Conservation (phyloP, 2,113 vertebrate genomes). For the Notechis scutatus region DNA sequence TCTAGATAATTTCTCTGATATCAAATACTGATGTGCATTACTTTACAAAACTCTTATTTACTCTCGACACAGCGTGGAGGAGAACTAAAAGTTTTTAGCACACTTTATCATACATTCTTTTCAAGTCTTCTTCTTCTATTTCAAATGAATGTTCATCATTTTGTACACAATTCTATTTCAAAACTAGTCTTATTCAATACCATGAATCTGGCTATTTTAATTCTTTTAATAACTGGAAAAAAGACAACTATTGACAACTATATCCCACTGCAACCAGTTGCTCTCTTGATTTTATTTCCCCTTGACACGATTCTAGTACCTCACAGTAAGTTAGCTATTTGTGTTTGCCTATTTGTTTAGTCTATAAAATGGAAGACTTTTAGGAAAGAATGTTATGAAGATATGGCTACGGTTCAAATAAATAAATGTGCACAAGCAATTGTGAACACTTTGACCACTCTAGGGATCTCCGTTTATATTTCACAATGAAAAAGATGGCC, state of each 20-base stretch:
- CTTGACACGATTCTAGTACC: neutral
- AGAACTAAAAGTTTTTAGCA: neutral
- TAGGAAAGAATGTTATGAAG: neutral
- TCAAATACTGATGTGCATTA: neutral
- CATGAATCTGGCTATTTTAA: neutral
- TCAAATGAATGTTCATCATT: neutral
- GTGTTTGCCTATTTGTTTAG: neutral
- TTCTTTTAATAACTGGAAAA: neutral
- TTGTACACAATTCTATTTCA: neutral
- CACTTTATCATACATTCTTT: neutral
- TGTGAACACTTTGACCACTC: neutral
- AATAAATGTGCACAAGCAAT: neutral
- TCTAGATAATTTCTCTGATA: neutral
- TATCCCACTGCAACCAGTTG: neutral
- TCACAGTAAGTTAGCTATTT: neutral
- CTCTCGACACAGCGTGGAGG: too few relatives aligned
- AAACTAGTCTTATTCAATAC: neutral
- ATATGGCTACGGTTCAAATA: neutral
- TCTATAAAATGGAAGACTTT: neutral
- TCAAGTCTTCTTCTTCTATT: neutral
- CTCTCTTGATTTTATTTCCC: neutral
- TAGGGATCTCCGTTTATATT: neutral
- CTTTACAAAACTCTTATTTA: neutral
- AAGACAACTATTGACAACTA: neutral
- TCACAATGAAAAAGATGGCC: neutral